Conservation (phyloP, 2,797 vertebrate genomes). For the Petrocephalus schoutedeni region DNA sequence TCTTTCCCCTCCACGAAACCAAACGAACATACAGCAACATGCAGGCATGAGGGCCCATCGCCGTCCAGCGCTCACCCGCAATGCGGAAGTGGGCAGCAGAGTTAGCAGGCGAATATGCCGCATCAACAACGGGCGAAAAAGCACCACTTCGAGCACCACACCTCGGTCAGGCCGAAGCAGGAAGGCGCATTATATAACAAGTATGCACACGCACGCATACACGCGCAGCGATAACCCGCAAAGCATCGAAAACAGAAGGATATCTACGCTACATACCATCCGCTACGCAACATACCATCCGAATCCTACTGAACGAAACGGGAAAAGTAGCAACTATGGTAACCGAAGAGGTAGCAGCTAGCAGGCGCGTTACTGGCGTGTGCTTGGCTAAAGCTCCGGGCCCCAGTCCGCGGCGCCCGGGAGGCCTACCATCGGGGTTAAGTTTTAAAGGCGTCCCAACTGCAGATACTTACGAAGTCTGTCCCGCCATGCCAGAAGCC, state of each 20-base stretch:
- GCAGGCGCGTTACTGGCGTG: neutral
- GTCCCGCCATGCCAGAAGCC: conserved; percentile 68
- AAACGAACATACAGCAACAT: neutral
- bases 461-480: conserved; percentile 61
- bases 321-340: neutral
- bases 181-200: neutral
- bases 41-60: neutral
- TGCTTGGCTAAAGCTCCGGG: neutral
- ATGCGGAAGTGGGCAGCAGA: neutral
- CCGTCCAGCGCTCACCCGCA: neutral
- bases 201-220: too few relatives aligned
- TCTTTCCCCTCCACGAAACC: conserved; percentile 66
- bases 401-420: neutral
- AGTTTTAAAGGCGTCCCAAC: neutral
- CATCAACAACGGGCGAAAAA: neutral
- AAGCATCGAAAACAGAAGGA: neutral
- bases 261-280: neutral
- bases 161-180: neutral
- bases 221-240: neutral
- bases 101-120: neutral
- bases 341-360: neutral
- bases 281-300: neutral
- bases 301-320: neutral
- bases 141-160: neutral
- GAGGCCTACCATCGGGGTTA: neutral